Conservation (phyloP, 2,888 invertebrate genomes). For the Lasioglossum oenotherae region DNA sequence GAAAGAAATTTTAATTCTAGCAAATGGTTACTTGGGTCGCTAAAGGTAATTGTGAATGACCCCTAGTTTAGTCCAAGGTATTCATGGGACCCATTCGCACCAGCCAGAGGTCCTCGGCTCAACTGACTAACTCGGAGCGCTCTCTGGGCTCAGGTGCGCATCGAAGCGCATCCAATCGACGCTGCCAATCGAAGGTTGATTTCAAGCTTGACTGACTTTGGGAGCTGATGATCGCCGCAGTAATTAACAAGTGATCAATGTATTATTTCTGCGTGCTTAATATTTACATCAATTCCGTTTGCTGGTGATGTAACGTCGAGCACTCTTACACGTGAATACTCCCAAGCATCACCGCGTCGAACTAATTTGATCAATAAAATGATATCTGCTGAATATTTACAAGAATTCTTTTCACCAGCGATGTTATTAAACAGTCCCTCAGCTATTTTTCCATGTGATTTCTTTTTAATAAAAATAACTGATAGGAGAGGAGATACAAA, state of each 20-base stretch:
- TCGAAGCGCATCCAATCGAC: slow-evolving; percentile 1
- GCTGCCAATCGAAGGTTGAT: slow-evolving; percentile 1
- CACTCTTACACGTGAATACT: neutral
- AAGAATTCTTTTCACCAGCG: neutral
- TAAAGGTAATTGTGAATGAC: neutral
- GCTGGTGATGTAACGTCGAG: neutral
- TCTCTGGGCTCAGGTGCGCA: neutral
- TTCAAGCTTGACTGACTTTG: neutral
- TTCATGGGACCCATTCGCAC: neutral
- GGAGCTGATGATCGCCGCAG: neutral
- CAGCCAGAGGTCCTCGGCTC: neutral
- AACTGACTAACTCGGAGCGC: neutral
- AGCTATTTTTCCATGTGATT: neutral
- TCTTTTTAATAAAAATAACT: neutral
- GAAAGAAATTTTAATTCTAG: neutral
- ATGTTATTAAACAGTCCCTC: neutral
- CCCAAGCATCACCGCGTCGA: neutral
- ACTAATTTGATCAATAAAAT: neutral
- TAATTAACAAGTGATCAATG: neutral
- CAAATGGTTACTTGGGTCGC: neutral
- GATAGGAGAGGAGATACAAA: too few species aligned
- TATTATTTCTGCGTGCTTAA: neutral
- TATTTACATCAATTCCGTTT: slow-evolving; percentile 6
- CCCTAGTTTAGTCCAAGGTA: neutral
- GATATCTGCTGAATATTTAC: neutral